Evolutionary conservation across 2,113 vertebrate genomes (phyloP), one percentile per base, ranked within the genome.

Genomic region (Aviceda subcristata): DNA sequence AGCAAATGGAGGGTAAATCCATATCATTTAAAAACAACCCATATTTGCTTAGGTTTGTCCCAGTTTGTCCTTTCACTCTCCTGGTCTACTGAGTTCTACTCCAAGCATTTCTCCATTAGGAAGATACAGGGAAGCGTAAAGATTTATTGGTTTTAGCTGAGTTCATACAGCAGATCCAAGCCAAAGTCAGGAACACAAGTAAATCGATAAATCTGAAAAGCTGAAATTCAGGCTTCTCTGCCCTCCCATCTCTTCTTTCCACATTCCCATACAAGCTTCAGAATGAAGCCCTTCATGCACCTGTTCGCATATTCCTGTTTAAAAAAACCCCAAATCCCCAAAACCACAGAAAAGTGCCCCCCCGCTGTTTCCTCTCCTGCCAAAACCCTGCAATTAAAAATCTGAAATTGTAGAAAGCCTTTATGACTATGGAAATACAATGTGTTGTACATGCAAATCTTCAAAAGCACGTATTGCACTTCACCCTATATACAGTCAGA

Each of bases 1-100:
- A 87, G n/a, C 27, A 62, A 73, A 32, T 7, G 7, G 24, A 22
- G 15, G 1, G 24, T 51, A 95, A 96, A 72, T 2, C 2, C 4
- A 0, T 18, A 18, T 10, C 0, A 51, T 24, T 51, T 78, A 14
- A 63, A 84, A 75, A 1, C 22, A 63, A 63, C 1, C 7, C 12
- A 0, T 46, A 46, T 46, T 68, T 92, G 19, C 22, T 93, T 24
- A 64, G 21, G 9, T 57, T 82, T 94, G 39, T 48, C 60, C 34
- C 53, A 60, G 3, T 17, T 5, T 85, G 48, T 78, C 36, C 48
- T 90, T 79, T 60, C 30, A 22, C 9, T 32, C 48, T 73, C 10
- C 34, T 19, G 6, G 10, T 30, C 55, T 10, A 38, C 7, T 0
- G 0, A 85, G 24, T 24, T 72, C 41, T 72, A 63, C 27, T 38